Base-by-base conservation (phyloP, 92 coral and sea anemone genomes). In the Bergia sp. region DNA sequence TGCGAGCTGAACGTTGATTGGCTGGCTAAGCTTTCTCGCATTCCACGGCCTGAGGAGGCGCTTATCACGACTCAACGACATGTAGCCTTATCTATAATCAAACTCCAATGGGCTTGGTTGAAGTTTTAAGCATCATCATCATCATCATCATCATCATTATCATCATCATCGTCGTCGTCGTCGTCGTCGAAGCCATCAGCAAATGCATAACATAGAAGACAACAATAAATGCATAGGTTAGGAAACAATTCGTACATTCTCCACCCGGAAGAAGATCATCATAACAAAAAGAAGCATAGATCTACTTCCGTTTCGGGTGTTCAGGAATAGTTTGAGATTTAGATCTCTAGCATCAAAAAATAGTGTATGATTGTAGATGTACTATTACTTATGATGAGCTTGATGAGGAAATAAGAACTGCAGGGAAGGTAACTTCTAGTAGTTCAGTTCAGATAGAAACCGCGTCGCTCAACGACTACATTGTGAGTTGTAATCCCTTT, bases 121-220 rank as follows among this genome's bases (percentile, higher is more conserved):
- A n/a, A n/a, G n/a, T n/a, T n/a, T n/a, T n/a, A n/a, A n/a, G n/a
- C n/a, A n/a, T n/a, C n/a, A n/a, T n/a, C n/a, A n/a, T n/a, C n/a
- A n/a, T n/a, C n/a, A n/a, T n/a, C n/a, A n/a, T n/a, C n/a, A n/a
- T n/a, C n/a, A n/a, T n/a, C n/a, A n/a, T n/a, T n/a, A n/a, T n/a
- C n/a, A n/a, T n/a, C n/a, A n/a, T n/a, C n/a, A n/a, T 55, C 64
- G 64, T 55, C 64, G 64, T 55, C 64, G 64, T 55, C 64, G 64
- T 55, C 64, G 64, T 12, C 74, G 74, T 67, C 74, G 74, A 67
- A 67, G 74, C 74, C 74, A 67, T 67, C 74, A 67, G 74, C 74
- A 55, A 55, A 55, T 55, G 64, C 64, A 55, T 55, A 55, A 55
- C 64, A 55, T 55, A 55, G 64, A 55, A 55, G 64, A n/a, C n/a